Conservation (phyloP, 2,888 invertebrate species). For the Amphipyra tragopoginis region DNA sequence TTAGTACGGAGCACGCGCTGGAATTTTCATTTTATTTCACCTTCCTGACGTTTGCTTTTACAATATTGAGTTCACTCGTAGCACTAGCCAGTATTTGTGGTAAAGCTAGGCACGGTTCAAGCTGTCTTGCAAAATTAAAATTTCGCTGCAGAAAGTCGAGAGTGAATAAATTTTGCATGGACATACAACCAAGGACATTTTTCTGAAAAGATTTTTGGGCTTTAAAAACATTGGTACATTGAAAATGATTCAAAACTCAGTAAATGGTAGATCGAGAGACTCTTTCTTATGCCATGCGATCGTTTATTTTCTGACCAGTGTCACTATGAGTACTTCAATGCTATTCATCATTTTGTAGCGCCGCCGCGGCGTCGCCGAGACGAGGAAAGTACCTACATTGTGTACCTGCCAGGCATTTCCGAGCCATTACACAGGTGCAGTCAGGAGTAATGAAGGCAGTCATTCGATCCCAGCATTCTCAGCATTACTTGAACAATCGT, state of each 20-base stretch:
- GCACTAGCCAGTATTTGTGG: conserved; percentile 3
- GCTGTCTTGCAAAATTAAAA: conserved; percentile 18
- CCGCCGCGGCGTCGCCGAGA: not conserved
- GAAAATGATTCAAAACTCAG: no score
- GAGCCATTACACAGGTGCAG: conserved; percentile 53
- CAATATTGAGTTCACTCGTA: conserved; percentile 23
- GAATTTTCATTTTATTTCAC: conserved; percentile 48
- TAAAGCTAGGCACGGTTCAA: conserved; percentile 25
- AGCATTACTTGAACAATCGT: conserved; percentile 59
- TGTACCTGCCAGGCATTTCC: conserved; percentile 13
- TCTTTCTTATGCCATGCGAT: no score
- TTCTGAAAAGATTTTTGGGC: not conserved
- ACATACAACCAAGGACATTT: not conserved
- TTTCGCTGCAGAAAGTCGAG: conserved; percentile 4
- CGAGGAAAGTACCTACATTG: conserved; percentile 16
- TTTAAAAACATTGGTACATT: no score
- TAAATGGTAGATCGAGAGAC: no score
- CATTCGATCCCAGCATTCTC: conserved; percentile 49
- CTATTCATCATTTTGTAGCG: not conserved
- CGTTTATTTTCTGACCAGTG: no score
- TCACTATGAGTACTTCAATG: not conserved
- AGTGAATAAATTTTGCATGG: not conserved
- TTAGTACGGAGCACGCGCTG: conserved; percentile 13
- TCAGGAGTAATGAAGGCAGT: conserved; percentile 56
- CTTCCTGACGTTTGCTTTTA: conserved; percentile 39